Conservation (phyloP, 30 jellyfish, hydroid and myxozoan genomes). For the Hydra vulgaris region DNA sequence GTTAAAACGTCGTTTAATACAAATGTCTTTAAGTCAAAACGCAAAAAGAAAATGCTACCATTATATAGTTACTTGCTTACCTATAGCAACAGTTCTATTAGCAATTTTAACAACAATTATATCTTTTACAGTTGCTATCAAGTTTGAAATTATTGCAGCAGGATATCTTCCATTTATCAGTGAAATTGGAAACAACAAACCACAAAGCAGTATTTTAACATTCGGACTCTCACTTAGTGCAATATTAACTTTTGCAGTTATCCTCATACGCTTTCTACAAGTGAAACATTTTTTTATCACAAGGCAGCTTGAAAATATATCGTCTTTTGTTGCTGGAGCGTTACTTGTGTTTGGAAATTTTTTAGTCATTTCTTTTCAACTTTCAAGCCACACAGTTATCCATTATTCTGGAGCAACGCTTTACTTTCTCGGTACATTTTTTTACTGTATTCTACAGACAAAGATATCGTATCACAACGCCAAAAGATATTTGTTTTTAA, state of each 20-base stretch:
- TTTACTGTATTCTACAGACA: slow-evolving; percentile 40
- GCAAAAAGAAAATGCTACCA: not conserved
- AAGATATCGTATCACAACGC: slow-evolving; percentile 29
- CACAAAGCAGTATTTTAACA: slow-evolving; percentile 62
- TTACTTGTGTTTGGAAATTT: slow-evolving; percentile 40
- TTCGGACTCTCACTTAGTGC: slow-evolving; percentile 61
- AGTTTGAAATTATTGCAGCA: slow-evolving; percentile 11
- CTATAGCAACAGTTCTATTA: slow-evolving; percentile 8
- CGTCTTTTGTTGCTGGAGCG: slow-evolving; percentile 36
- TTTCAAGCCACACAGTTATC: slow-evolving; percentile 32
- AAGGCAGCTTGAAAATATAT: slow-evolving; percentile 16
- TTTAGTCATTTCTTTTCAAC: slow-evolving; percentile 61
- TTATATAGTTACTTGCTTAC: slow-evolving; percentile 7
- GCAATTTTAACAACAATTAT: slow-evolving; percentile 4
- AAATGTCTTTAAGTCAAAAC: not conserved
- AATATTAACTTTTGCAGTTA: slow-evolving; percentile 29
- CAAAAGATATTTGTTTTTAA: not conserved
- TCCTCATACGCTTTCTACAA: slow-evolving; percentile 54
- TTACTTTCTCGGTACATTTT: slow-evolving; percentile 41
- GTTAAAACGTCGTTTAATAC: not conserved
- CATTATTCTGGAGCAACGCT: slow-evolving; percentile 65
- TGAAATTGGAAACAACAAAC: slow-evolving; percentile 58
- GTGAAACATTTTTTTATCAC: slow-evolving; percentile 14
- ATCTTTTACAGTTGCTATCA: slow-evolving; percentile 36
- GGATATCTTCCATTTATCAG: slow-evolving; percentile 55